Conservation (phyloP, 2,888 invertebrate species). For the Apotomis turbidana region DNA sequence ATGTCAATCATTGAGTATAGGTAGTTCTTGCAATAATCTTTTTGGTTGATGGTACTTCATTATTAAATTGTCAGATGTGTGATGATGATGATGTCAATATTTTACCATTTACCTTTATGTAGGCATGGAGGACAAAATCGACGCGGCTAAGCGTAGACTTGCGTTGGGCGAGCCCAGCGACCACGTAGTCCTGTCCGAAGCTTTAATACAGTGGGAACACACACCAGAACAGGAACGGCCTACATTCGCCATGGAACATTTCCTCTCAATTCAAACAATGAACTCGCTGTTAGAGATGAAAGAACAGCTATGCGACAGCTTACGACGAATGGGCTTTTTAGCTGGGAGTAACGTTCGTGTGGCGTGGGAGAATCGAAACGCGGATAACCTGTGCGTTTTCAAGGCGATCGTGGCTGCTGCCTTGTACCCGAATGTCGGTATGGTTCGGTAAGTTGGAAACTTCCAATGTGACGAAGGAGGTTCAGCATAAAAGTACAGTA, state of each 20-base stretch:
- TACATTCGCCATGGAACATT: constrained; percentile 89
- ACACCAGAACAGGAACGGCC: constrained; percentile 45
- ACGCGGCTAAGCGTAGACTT: constrained; percentile 83
- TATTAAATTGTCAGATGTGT: no score
- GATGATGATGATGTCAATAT: no score
- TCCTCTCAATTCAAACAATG: constrained; percentile 87
- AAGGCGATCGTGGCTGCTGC: constrained; percentile 94
- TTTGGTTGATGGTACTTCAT: no score
- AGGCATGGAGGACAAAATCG: constrained; percentile 87
- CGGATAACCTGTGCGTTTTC: constrained; percentile 89
- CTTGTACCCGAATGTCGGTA: constrained; percentile 94
- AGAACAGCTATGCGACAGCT: constrained; percentile 88
- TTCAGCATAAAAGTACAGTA: no score
- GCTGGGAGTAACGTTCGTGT: constrained; percentile 80
- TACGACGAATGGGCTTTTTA: constrained; percentile 91
- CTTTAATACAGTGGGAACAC: constrained; percentile 85
- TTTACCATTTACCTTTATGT: no score
- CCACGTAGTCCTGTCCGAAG: constrained; percentile 89
- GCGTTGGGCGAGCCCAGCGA: constrained; percentile 88
- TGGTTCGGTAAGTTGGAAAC: constrained; percentile 79
- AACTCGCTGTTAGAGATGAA: constrained; percentile 91
- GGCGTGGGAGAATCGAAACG: constrained; percentile 87
- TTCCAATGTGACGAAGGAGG: neutral
- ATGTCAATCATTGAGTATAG: no score
- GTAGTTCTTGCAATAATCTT: no score